A percentile compares a stretch with the other conserved stretches of the same genome.
phyloP scores from a whole-genome alignment of 1,140 invertebrate genomes.

The Plectrocnemia conspersa region DNA sequence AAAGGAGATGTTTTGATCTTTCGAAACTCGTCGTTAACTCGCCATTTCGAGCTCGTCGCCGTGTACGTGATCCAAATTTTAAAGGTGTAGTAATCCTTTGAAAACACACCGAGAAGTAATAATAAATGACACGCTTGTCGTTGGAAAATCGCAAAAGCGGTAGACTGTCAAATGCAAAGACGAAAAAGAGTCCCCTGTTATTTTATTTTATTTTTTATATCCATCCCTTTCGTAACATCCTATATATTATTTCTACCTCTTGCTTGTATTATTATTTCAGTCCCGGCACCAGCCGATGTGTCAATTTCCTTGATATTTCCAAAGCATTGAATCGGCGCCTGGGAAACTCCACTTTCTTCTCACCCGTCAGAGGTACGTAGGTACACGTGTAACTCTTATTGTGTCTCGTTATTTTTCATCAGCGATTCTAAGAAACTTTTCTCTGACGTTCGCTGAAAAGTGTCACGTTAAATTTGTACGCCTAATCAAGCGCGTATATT shows the following conservation, averaged over 20 bases:
- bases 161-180: slow-evolving; percentile 20
- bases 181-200: neutral
- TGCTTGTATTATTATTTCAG: too few relatives aligned
- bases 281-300: slow-evolving; percentile 3
- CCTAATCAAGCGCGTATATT: too few relatives aligned
- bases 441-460: too few relatives aligned
- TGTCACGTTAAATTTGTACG: too few relatives aligned
- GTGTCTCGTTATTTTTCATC: slow-evolving; percentile 16
- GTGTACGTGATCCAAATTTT: slow-evolving; percentile 4
- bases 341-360: neutral
- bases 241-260: too few relatives aligned
- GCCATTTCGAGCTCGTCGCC: neutral
- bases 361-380: too few relatives aligned
- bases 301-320: slow-evolving; percentile 21
- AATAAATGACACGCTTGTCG: slow-evolving; percentile 13
- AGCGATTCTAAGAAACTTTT: too few relatives aligned
- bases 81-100: slow-evolving; percentile 9
- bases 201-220: too few relatives aligned
- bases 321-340: slow-evolving; percentile 12
- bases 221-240: too few relatives aligned
- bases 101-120: slow-evolving; percentile 13
- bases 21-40: neutral
- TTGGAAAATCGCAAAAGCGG: slow-evolving; percentile 6
- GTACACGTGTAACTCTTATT: neutral
- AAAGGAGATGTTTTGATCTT: neutral